phyloP scores from a whole-genome alignment of 2,888 invertebrate species.

The Hydroisotoma schaefferi region DNA sequence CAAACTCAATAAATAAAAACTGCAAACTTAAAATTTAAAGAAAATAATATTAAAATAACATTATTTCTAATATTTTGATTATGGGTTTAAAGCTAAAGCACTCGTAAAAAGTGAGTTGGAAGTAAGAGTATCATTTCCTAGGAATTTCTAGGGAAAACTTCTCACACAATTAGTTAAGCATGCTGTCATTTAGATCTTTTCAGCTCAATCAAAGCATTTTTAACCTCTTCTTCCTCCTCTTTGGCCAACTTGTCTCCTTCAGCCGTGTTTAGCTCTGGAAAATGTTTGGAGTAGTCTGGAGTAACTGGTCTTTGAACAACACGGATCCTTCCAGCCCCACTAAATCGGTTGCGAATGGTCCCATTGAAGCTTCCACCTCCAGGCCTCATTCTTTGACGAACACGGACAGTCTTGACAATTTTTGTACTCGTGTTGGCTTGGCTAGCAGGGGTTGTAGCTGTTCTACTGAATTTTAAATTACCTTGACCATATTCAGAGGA shows the following conservation, averaged over 20 bases:
- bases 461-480: neutral
- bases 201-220: slow-evolving; percentile 49
- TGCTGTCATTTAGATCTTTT: slow-evolving; percentile 36
- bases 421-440: slow-evolving; percentile 45
- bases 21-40: too few species aligned
- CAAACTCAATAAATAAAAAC: too few species aligned
- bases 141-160: too few species aligned
- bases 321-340: slow-evolving; percentile 35
- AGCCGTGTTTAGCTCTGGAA: slow-evolving; percentile 48
- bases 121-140: too few species aligned
- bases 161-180: too few species aligned
- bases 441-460: slow-evolving; percentile 24
- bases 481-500: neutral
- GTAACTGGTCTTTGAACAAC: slow-evolving; percentile 48
- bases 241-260: slow-evolving; percentile 47
- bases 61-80: too few species aligned
- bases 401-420: slow-evolving; percentile 47
- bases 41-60: too few species aligned
- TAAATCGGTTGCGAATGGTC: slow-evolving; percentile 38
- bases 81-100: too few species aligned
- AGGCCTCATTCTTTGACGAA: slow-evolving; percentile 46
- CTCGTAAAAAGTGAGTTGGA: too few species aligned
- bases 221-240: slow-evolving; percentile 49
- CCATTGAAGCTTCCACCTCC: slow-evolving; percentile 29
- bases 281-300: slow-evolving; percentile 48